Percentiles rank a stretch among this genome's conserved stretches.
Conservation (phyloP, 2,888 invertebrate species). For the Hypercompe scribonia region DNA sequence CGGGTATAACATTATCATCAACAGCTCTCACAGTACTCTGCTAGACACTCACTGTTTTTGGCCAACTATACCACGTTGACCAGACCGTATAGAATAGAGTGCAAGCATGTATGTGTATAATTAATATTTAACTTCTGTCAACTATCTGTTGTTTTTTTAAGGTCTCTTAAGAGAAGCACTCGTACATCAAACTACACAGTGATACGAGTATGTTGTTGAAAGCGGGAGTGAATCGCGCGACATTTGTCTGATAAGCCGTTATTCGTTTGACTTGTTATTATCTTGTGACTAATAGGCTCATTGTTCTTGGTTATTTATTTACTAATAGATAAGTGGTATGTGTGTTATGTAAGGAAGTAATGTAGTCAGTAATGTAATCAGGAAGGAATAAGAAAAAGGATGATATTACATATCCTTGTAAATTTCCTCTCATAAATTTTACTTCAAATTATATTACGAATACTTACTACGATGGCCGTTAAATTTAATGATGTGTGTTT, state of each 20-base stretch:
- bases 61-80: no score
- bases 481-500: not conserved
- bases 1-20: no score
- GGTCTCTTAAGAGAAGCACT: not conserved
- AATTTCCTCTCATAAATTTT: not conserved
- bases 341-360: not conserved
- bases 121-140: no score
- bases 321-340: not conserved
- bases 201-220: slow-evolving; percentile 3
- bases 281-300: not conserved
- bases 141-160: not conserved
- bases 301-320: not conserved
- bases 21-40: no score
- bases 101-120: no score
- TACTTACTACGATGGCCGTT: not conserved
- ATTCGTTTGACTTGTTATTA: not conserved
- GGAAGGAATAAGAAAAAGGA: no score
- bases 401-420: not conserved
- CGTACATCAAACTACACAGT: not conserved
- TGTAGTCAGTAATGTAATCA: no score
- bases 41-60: no score
- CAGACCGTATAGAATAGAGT: no score
- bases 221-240: not conserved
- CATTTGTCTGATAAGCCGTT: not conserved
- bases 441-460: not conserved